Base-by-base conservation (phyloP, 2,888 invertebrate genomes). In the Tetragonisca angustula region DNA sequence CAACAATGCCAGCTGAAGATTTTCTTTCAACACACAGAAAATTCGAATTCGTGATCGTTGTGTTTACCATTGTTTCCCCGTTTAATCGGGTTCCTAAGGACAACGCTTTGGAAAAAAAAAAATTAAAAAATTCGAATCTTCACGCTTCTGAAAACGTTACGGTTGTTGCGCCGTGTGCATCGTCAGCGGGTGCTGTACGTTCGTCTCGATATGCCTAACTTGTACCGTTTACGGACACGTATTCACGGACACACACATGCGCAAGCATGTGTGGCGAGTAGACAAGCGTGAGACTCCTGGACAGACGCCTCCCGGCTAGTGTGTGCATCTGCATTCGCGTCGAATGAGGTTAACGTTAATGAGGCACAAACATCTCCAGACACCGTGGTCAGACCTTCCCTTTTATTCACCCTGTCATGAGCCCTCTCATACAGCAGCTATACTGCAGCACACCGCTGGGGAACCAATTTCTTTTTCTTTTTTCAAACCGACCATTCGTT, bases 321-420 rank as follows among this genome's bases (percentile, higher is more conserved):
- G 83, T 87, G 86, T 88, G 89, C 91, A 88, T 89, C 87, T 86
- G 88, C 88, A 87, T 89, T 88, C 88, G 86, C 86, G 76, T 88
- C 85, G 89, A 91, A 91, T 83, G 90, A 92, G 90, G 92, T 92
- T 91, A 91, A 89, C 91, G 88, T 85, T 89, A 90, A 91, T 88
- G 91, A 91, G 89, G 87, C 88, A 78, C 87, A 85, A 90, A 89
- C 82, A 85, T 89, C 82, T 87, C 88, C 88, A 88, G 89, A 89
- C 87, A 84, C 87, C 70, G 80, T 77, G 72, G 80, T 67, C 80
- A 80, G 82, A 77, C 70, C 86, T 75, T 84, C 88, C 86, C 88
- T 79, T 85, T 86, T 81, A 86, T 88, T 84, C 75, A 88, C 75
- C 88, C 87, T 68, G 71, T 73, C 82, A 68, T 15, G 61, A 74